Conservation (phyloP, 2,888 invertebrate species). For the Caprella mutica region DNA sequence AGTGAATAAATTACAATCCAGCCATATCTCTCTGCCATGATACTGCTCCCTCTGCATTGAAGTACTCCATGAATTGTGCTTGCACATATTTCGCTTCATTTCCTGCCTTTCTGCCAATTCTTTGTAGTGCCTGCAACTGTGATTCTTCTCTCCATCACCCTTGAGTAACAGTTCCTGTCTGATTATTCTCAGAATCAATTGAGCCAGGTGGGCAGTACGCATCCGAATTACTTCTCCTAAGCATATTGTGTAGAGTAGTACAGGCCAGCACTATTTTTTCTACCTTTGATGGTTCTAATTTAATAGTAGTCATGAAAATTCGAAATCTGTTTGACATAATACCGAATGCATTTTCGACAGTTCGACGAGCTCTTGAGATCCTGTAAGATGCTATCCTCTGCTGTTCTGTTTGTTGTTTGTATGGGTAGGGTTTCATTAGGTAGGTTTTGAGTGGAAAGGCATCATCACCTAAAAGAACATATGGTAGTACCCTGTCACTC, state of each 20-base stretch:
- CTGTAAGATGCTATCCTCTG: conserved; percentile 18
- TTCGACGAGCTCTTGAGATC: conserved; percentile 13
- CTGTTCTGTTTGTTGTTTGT: neutral
- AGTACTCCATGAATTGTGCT: neutral
- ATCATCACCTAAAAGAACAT: conserved; percentile 16
- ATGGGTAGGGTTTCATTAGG: conserved; percentile 15
- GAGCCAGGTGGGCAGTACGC: neutral
- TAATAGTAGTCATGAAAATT: conserved; percentile 6
- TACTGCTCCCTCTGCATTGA: neutral
- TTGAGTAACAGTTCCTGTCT: neutral
- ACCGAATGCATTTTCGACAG: conserved; percentile 20
- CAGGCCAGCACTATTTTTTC: neutral
- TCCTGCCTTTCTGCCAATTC: neutral
- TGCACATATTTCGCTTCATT: neutral
- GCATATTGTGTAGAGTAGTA: neutral
- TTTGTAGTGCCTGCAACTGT: neutral
- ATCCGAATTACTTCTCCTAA: neutral
- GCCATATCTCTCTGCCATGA: too few relatives aligned
- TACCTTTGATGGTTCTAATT: neutral
- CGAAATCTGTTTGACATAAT: conserved; percentile 19
- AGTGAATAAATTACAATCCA: too few relatives aligned
- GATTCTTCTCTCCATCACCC: neutral
- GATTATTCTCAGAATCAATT: neutral
- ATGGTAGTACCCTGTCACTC: conserved; percentile 6
- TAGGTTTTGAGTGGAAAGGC: conserved; percentile 11